A percentile compares a stretch with the other conserved stretches of the same genome.
Conservation (phyloP, 2,888 invertebrate species). For the Dryobota labecula region DNA sequence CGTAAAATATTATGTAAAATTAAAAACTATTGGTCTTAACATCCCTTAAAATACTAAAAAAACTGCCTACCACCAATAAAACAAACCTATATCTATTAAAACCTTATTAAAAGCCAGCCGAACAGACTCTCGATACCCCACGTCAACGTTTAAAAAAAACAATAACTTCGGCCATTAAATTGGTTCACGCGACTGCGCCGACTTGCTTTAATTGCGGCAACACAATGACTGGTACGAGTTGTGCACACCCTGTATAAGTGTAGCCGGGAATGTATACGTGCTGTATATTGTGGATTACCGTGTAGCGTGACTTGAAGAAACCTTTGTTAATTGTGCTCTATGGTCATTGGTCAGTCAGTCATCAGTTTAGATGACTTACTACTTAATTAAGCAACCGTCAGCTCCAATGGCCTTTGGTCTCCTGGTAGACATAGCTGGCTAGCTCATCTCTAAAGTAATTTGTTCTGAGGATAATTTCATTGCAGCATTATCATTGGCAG, state of each 20-base stretch:
- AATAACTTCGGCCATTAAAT: conserved; percentile 88
- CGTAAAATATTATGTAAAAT: neutral
- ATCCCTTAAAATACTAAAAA: neutral
- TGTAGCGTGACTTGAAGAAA: conserved; percentile 10
- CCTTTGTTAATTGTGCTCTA: neutral
- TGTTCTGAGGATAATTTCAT: neutral
- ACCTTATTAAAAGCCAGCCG: conserved; percentile 53
- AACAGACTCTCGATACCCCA: conserved; percentile 63
- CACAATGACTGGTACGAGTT: conserved; percentile 76
- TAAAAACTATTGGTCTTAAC: neutral
- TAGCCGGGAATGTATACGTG: conserved; percentile 37
- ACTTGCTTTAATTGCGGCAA: conserved; percentile 82
- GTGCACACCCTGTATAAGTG: conserved; percentile 52
- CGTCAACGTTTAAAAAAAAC: conserved; percentile 77
- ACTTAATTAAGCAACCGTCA: neutral
- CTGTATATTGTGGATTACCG: conserved; percentile 2
- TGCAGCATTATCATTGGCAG: neutral
- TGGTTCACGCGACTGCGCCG: conserved; percentile 84
- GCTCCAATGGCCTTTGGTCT: neutral
- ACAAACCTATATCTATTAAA: conserved; percentile 54
- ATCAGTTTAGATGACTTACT: no score
- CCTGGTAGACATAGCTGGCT: neutral
- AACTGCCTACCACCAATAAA: conserved; percentile 20
- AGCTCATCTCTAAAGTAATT: neutral
- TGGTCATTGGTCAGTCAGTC: no score